phyloP scores from a whole-genome alignment of 2,888 invertebrate genomes.

The Hyposoter didymator region DNA sequence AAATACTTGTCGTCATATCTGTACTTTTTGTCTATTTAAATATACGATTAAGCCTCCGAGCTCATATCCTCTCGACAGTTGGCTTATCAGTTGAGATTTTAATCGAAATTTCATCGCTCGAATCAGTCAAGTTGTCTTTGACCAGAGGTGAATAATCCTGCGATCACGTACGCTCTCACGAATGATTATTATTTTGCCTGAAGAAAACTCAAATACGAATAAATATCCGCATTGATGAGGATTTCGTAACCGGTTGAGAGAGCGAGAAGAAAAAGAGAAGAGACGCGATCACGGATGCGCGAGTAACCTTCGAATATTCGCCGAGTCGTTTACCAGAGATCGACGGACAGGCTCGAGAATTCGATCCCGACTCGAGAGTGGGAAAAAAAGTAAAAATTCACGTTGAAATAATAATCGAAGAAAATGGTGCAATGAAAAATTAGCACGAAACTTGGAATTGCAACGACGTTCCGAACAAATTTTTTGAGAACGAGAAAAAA shows the following conservation, averaged over 20 bases:
- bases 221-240: conserved; percentile 55
- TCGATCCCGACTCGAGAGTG: not conserved
- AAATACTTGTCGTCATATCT: not conserved
- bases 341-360: conserved; percentile 6
- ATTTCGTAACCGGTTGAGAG: conserved; percentile 56
- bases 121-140: conserved; percentile 1
- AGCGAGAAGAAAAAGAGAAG: not conserved
- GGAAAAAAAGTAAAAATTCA: not conserved
- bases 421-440: not conserved
- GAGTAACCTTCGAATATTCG: conserved; percentile 56
- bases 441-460: not conserved
- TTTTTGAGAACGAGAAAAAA: not conserved
- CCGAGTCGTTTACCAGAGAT: conserved; percentile 29
- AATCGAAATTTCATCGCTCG: not conserved
- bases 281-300: conserved; percentile 56
- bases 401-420: not conserved
- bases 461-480: not conserved
- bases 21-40: not conserved
- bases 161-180: not conserved
- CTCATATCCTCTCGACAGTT: not conserved
- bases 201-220: not conserved
- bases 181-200: conserved; percentile 12
- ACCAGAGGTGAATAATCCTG: conserved; percentile 1
- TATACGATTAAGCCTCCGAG: not conserved
- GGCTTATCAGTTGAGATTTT: not conserved